Conservation (phyloP, 2,797 vertebrate genomes). For the Alcedo quadribrachys region DNA sequence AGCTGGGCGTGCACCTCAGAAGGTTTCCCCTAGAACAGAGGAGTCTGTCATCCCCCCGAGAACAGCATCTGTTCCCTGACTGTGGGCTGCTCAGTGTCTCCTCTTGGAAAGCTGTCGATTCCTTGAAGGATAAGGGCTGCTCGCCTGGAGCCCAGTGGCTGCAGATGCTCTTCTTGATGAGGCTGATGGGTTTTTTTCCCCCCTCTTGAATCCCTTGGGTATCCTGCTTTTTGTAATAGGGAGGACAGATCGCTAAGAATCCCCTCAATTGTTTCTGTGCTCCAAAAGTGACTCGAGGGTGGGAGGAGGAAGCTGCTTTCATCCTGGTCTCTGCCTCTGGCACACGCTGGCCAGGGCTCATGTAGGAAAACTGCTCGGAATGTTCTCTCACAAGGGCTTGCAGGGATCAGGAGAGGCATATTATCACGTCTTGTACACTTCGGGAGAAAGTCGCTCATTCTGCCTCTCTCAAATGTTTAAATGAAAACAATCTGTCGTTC, state of each 20-base stretch:
- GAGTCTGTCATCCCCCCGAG: accelerated
- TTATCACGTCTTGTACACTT: not conserved
- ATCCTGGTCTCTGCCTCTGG: not conserved
- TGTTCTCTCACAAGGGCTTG: not conserved
- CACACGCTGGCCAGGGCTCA: not conserved
- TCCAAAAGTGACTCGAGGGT: accelerated
- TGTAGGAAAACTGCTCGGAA: slow-evolving; percentile 1
- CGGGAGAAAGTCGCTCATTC: not conserved
- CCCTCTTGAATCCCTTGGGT: not conserved
- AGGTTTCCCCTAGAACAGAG: accelerated
- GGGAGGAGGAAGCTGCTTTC: not conserved
- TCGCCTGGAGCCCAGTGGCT: accelerated
- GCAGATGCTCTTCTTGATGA: not conserved
- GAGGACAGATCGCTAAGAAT: not conserved
- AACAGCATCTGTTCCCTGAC: not conserved
- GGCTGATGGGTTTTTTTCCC: accelerated
- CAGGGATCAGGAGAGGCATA: not conserved
- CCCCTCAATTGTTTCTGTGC: accelerated
- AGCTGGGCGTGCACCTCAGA: accelerated
- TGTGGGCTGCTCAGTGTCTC: not conserved
- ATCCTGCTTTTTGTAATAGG: not conserved
- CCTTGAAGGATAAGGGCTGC: not conserved
- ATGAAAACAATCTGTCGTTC: slow-evolving; percentile 53
- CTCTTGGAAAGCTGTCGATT: not conserved
- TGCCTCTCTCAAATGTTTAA: not conserved